Evolutionary conservation across 2,888 invertebrate genomes (phyloP).

Genomic region (Tipula confusa): DNA sequence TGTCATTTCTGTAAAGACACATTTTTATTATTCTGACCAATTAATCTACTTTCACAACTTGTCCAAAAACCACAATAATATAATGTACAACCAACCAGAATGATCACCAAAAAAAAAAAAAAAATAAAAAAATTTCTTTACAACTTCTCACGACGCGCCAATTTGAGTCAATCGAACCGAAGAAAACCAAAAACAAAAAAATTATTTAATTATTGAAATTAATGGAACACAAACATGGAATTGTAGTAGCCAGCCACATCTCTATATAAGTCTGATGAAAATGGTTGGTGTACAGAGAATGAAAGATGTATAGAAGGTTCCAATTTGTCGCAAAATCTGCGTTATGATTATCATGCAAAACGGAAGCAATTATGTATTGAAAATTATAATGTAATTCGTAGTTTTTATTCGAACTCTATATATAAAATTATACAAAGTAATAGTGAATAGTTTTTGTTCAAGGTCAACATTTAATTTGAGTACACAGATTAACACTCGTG

Average conservation of each 20-base stretch:
- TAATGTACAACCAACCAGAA: neutral
- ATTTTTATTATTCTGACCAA: neutral
- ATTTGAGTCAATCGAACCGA: neutral
- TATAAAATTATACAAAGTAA: neutral
- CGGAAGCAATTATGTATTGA: neutral
- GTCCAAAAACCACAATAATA: neutral
- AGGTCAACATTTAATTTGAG: neutral
- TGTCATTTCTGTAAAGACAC: neutral
- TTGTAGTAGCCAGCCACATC: too few relatives aligned
- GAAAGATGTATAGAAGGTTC: too few relatives aligned
- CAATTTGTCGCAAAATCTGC: too few relatives aligned
- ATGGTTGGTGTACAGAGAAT: too few relatives aligned
- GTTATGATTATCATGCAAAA: neutral
- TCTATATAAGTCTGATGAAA: too few relatives aligned
- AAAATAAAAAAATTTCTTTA: neutral
- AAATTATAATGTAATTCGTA: neutral
- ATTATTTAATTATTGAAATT: neutral
- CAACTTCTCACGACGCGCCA: neutral
- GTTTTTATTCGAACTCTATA: neutral
- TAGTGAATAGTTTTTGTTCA: neutral
- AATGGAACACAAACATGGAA: neutral
- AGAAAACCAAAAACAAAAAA: neutral
- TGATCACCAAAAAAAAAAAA: neutral
- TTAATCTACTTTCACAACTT: neutral
- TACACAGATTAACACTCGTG: neutral